Conservation (phyloP, 1,140 invertebrate genomes). For the Zaprionus nigranus region DNA sequence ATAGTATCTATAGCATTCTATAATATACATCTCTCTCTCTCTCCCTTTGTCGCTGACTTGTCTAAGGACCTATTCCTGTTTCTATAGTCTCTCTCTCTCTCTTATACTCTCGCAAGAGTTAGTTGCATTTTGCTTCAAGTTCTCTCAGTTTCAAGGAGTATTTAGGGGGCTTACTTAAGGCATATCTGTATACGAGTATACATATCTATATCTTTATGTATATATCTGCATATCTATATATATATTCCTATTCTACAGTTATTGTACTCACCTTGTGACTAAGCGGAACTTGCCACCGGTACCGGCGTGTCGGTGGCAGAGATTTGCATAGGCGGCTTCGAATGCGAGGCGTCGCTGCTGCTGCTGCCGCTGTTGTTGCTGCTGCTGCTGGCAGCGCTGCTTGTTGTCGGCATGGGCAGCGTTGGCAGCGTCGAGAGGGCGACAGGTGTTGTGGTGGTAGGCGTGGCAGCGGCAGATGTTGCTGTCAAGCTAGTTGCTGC, state of each 20-base stretch:
- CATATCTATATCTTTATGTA: neutral
- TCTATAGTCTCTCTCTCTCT: no score
- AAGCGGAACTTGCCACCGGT: conserved; percentile 77
- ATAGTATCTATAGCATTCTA: no score
- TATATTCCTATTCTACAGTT: neutral
- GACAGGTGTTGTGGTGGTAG: conserved; percentile 21
- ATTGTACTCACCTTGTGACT: conserved; percentile 72
- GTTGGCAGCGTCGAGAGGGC: conserved; percentile 15
- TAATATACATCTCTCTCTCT: no score
- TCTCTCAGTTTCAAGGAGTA: no score
- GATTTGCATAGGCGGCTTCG: conserved; percentile 74
- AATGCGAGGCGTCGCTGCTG: conserved; percentile 35
- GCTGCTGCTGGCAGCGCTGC: neutral
- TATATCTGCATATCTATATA: neutral
- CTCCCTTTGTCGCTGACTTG: no score
- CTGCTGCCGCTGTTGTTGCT: neutral
- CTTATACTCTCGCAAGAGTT: no score
- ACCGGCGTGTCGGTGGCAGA: conserved; percentile 69
- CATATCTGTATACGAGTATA: neutral
- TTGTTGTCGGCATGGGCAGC: conserved; percentile 19
- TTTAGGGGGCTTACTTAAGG: neutral
- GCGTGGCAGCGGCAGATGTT: conserved; percentile 15
- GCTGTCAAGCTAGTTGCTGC: neutral
- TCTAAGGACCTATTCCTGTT: no score
- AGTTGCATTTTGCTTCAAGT: no score